Conservation (phyloP, 2,888 invertebrate genomes). For the Chouioia cunea region DNA sequence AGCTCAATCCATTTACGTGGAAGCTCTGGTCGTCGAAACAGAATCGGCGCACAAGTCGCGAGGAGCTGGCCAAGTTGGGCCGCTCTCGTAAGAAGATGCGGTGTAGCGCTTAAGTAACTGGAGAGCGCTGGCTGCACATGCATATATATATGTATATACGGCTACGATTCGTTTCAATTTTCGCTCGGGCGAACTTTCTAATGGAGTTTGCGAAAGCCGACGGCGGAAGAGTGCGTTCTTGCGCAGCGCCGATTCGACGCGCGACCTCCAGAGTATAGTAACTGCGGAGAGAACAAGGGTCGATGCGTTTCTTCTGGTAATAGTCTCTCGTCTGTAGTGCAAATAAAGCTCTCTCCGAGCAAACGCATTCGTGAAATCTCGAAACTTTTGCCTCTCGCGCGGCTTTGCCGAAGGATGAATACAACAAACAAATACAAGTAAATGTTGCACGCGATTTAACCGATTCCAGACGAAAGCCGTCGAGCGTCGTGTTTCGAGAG, state of each 20-base stretch:
- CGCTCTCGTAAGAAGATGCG: conserved; percentile 34
- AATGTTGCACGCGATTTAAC: not conserved
- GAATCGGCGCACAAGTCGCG: not conserved
- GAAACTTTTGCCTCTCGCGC: too few species aligned
- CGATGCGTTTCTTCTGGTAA: conserved; percentile 18
- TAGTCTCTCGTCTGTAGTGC: conserved; percentile 14
- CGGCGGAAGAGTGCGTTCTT: conserved; percentile 43
- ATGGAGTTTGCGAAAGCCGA: conserved; percentile 49
- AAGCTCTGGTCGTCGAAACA: not conserved
- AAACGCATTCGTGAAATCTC: conserved; percentile 4
- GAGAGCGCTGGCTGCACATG: too few species aligned
- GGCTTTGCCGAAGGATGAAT: too few species aligned
- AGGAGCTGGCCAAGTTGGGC: conserved; percentile 33
- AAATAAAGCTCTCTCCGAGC: conserved; percentile 14
- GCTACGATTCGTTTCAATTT: conserved; percentile 54
- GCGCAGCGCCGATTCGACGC: too few species aligned
- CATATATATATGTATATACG: too few species aligned
- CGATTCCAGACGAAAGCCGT: not conserved
- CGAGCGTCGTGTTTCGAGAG: too few species aligned
- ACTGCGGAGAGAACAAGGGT: not conserved
- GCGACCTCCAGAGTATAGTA: too few species aligned
- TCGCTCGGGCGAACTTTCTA: conserved; percentile 48
- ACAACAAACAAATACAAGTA: too few species aligned
- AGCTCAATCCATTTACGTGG: conserved; percentile 44
- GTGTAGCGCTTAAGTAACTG: conserved; percentile 7